Evolutionary conservation across 2,797 vertebrate genomes (phyloP).

Genomic region (Taenioides sp.): DNA sequence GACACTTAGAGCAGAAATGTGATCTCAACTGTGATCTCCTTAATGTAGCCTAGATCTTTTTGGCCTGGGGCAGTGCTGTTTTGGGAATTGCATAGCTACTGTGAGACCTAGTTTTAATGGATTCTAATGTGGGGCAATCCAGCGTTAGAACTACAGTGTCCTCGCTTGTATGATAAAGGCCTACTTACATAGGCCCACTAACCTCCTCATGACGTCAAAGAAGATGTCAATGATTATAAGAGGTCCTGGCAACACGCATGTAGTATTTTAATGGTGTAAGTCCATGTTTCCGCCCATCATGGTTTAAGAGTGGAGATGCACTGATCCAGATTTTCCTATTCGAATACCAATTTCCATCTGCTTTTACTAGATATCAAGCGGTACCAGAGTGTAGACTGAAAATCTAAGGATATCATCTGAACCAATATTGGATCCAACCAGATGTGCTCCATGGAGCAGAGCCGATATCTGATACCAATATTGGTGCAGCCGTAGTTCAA

Average conservation of each 20-base stretch:
- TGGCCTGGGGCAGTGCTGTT: constrained; percentile 22
- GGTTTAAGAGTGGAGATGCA: not conserved
- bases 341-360: not conserved
- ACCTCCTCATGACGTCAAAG: not conserved
- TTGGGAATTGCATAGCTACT: constrained; percentile 47
- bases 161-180: not conserved
- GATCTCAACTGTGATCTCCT: constrained; percentile 37
- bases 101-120: constrained; percentile 41
- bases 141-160: constrained; percentile 10
- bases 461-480: too few species aligned
- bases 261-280: not conserved
- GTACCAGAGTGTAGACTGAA: not conserved
- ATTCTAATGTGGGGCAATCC: constrained; percentile 52
- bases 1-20: constrained; percentile 34
- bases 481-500: too few species aligned
- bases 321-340: not conserved
- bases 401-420: not conserved
- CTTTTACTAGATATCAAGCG: not conserved
- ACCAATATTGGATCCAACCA: too few species aligned
- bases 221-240: not conserved
- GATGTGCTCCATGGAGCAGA: too few species aligned
- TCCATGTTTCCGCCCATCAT: too few species aligned
- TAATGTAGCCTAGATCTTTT: constrained; percentile 26
- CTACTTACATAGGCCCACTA: not conserved
- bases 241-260: not conserved